Evolutionary conservation across 2,797 vertebrate genomes (phyloP).

Genomic region (Austrolebias charrua): DNA sequence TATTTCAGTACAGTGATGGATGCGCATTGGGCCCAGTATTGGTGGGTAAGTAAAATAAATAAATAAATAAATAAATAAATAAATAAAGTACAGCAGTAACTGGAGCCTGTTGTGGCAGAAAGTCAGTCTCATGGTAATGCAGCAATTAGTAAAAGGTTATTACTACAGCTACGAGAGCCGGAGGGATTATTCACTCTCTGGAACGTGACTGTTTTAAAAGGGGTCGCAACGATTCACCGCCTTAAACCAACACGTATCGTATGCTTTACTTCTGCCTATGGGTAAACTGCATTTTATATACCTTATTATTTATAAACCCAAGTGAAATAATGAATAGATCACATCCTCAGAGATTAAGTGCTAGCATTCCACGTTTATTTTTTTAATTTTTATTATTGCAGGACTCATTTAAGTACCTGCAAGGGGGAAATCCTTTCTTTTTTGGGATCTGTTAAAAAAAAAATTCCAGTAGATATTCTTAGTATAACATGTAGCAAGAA

Average conservation of each 20-base stretch:
- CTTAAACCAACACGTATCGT: constrained; percentile 3
- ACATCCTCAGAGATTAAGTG: constrained; percentile 2
- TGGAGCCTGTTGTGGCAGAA: constrained; percentile 18
- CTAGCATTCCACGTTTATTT: constrained; percentile 1
- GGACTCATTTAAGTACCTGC: not conserved
- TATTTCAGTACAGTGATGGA: constrained; percentile 1
- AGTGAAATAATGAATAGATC: constrained; percentile 22
- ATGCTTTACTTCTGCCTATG: not conserved
- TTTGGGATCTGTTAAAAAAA: not conserved
- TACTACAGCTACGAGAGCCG: constrained; percentile 18
- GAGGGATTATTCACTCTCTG: constrained; percentile 32
- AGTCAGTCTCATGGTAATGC: constrained; percentile 40
- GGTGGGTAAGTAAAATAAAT: not conserved
- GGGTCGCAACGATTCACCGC: constrained; percentile 28
- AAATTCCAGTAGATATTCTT: no score
- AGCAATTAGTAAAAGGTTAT: constrained; percentile 60
- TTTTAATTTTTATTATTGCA: constrained; percentile 5
- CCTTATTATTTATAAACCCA: constrained; percentile 23
- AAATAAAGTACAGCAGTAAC: constrained; percentile 5
- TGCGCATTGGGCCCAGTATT: not conserved
- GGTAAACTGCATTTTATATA: constrained; percentile 15
- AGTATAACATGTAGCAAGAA: no score
- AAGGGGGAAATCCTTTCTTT: not conserved
- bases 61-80: constrained; percentile 1
- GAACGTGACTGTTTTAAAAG: constrained; percentile 36